A percentile compares a stretch with the other conserved stretches of the same genome.
Evolutionary conservation across 2,113 vertebrate species (phyloP).

Genomic region (Pachypanchax playfairii): DNA sequence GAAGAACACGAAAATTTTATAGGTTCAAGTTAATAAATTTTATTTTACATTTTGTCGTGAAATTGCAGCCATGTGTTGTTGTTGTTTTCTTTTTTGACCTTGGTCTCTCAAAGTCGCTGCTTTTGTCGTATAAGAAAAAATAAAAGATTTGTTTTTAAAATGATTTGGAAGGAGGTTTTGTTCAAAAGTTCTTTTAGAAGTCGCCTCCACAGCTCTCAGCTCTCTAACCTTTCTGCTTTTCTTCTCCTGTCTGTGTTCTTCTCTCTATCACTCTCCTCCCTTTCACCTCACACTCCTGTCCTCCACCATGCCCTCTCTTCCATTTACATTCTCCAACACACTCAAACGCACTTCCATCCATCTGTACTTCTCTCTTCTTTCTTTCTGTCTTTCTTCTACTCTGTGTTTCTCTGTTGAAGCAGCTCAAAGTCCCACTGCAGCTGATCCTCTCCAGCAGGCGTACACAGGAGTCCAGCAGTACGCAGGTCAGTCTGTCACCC

Average conservation of each 20-base stretch:
- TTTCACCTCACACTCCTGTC: conserved; percentile 42
- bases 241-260: conserved; percentile 50
- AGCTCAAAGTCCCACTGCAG: conserved; percentile 98
- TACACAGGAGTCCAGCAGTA: conserved; percentile 99
- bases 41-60: conserved; percentile 28
- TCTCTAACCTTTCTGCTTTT: conserved; percentile 67
- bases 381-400: conserved; percentile 13
- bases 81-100: conserved; percentile 14
- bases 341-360: conserved; percentile 38
- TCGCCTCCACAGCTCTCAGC: conserved; percentile 26
- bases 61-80: conserved; percentile 20
- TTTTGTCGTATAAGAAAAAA: not conserved
- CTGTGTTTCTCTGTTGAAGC: conserved; percentile 78
- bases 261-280: conserved; percentile 44
- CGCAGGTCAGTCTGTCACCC: conserved; percentile 95
- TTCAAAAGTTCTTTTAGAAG: conserved; percentile 36
- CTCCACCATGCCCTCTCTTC: conserved; percentile 49
- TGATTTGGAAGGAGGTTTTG: conserved; percentile 25
- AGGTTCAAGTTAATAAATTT: conserved; percentile 10
- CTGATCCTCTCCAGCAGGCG: conserved; percentile 98
- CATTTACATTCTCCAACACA: conserved; percentile 57
- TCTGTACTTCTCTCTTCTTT: conserved; percentile 22
- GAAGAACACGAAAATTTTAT: conserved; percentile 2
- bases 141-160: conserved; percentile 24
- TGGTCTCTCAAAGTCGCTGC: conserved; percentile 32